Percentiles rank a stretch among this genome's conserved stretches.
phyloP scores from a whole-genome alignment of 2,797 vertebrate genomes.

The Sebastes minor region DNA sequence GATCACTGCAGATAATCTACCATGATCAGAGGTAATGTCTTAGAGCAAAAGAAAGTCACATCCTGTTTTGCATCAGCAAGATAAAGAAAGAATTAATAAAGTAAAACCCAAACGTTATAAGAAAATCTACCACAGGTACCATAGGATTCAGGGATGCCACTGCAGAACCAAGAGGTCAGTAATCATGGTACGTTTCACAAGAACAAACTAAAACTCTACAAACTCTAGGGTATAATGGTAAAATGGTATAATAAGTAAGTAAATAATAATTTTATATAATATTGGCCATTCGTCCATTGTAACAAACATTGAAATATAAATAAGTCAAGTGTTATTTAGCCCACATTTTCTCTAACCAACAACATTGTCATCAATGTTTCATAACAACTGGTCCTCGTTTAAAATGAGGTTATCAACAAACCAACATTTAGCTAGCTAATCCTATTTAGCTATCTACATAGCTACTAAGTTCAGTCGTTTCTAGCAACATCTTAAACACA shows the following conservation, averaged over 20 bases:
- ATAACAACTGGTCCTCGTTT: background rate
- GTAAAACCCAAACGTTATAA: background rate
- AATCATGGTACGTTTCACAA: background rate
- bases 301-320: background rate
- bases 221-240: too few relatives aligned
- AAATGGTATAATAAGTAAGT: background rate
- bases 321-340: background rate
- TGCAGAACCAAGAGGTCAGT: background rate
- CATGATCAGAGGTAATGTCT: background rate
- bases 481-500: background rate
- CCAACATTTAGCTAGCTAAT: background rate
- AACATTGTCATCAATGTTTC: background rate
- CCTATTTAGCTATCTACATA: background rate
- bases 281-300: background rate
- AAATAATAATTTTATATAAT: background rate
- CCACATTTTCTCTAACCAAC: background rate
- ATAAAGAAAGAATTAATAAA: background rate
- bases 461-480: background rate
- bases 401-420: background rate
- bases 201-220: background rate
- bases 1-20: conserved; percentile 19
- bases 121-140: background rate
- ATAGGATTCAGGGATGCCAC: background rate
- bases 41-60: background rate
- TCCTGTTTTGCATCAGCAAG: conserved; percentile 4